A percentile compares a stretch with the other conserved stretches of the same genome.
These are phyloP conservation scores for Fragum whitleyi DNA, from an alignment of 2,888 invertebrate genomes.

Conservation along the genomic window DNA sequence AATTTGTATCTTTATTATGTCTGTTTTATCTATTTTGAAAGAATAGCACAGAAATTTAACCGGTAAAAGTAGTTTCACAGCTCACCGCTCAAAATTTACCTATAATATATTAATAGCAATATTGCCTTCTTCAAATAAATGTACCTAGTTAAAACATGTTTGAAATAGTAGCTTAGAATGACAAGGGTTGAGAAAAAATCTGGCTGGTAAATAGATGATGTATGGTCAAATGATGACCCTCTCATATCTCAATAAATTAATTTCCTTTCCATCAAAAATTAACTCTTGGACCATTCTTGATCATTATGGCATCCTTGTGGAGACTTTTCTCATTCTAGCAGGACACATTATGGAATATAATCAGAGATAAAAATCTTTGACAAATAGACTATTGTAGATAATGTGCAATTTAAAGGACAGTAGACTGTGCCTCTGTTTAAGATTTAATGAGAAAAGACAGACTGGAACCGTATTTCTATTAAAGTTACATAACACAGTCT, in stretches of 20 bases:
- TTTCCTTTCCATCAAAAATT: conserved; percentile 3
- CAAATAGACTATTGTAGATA: neutral
- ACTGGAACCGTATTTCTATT: neutral
- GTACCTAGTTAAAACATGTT: too few species aligned
- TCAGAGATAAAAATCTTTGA: neutral
- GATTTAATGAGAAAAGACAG: conserved; percentile 4
- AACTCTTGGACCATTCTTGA: neutral
- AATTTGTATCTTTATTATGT: too few species aligned
- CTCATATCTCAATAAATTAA: neutral
- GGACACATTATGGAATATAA: too few species aligned
- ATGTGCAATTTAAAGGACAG: neutral
- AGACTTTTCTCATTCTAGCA: too few species aligned
- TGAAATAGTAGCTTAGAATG: too few species aligned
- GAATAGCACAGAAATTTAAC: too few species aligned
- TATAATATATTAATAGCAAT: too few species aligned
- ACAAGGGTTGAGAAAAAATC: too few species aligned
- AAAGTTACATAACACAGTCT: conserved; percentile 4
- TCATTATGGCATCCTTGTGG: neutral
- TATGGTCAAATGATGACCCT: neutral
- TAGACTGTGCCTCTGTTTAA: neutral
- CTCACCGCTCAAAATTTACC: too few species aligned
- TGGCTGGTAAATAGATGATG: neutral
- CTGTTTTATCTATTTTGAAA: too few species aligned
- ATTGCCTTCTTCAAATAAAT: too few species aligned
- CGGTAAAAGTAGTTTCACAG: too few species aligned